phyloP scores from a whole-genome alignment of 1,140 invertebrate species.

The Drosophila nebulosa region DNA sequence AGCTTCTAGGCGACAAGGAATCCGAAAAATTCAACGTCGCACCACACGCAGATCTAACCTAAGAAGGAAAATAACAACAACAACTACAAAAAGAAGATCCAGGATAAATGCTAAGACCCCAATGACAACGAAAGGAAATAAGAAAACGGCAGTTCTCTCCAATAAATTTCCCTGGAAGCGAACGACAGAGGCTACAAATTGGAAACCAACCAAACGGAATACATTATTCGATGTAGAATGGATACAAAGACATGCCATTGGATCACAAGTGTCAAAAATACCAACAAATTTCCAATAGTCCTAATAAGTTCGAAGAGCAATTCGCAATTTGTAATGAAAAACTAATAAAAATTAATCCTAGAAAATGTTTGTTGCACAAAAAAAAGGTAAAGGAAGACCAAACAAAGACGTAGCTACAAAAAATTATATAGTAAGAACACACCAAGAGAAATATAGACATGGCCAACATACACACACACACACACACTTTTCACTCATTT shows the following conservation, averaged over 20 bases:
- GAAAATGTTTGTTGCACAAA: too few relatives aligned
- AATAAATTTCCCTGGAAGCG: not conserved
- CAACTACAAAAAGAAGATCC: not conserved
- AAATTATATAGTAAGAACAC: not conserved
- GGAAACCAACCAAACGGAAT: not conserved
- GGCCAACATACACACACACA: not conserved
- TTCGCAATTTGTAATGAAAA: too few relatives aligned
- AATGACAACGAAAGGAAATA: not conserved
- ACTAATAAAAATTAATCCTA: too few relatives aligned
- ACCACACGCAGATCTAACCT: not conserved
- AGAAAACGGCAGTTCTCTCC: not conserved
- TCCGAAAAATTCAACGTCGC: not conserved
- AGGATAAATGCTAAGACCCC: not conserved
- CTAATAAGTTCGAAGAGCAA: too few relatives aligned
- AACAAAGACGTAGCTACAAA: not conserved
- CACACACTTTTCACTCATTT: constrained; percentile 18
- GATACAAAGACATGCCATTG: not conserved
- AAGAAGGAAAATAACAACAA: not conserved
- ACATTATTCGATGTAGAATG: not conserved
- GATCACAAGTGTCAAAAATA: not conserved
- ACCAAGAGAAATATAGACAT: not conserved
- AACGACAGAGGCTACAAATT: not conserved
- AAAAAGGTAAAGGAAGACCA: not conserved
- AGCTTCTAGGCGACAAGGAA: not conserved
- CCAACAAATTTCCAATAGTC: too few relatives aligned